Base-by-base conservation (phyloP, 2,113 vertebrate genomes). In the Elephantulus edwardii region DNA sequence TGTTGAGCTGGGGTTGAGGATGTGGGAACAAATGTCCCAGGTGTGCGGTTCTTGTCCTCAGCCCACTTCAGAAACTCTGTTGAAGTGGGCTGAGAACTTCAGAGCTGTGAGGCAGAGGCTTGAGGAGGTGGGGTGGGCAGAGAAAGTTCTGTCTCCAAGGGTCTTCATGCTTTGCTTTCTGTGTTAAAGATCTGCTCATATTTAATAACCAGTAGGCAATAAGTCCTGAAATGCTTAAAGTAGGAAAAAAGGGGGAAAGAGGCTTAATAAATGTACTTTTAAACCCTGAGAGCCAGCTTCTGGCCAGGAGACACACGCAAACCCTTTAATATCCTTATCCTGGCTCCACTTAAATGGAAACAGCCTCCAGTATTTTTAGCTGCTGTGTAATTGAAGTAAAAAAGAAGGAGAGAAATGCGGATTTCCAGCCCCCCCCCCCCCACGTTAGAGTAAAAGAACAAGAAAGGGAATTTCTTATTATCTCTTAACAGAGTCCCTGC, bases 321-420 rank as follows among this genome's bases (percentile, higher is more conserved):
- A 78, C 50, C 77, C 93, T 84, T 91, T 79, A 94, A 92, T 89
- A 89, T 79, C 52, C 75, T 86, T 91, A 20, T 76, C 83, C 79
- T 88, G 91, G 89, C 91, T 89, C 54, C 44, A 72, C 71, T 90
- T 95, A 91, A 95, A 91, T 95, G 91, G 88, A 95, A 96, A 95
- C 90, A 96, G 93, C 76, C 88, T 85, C 58, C 11, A n/a, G 75
- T 91, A 95, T 95, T 96, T 95, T 95, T 91, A 96, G 95, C 90
- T 91, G 79, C 91, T 92, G 56, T 24, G 35, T 92, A 94, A 95
- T 76, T 22, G 38, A 91, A 88, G 83, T 79, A 54, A 90, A 90
- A 95, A 86, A 56, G 60, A 91, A 86, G 75, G 17, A 48, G 30
- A 26, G 54, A n/a, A n/a, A 77, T 74, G 70, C 86, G 82, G 76